A percentile compares a stretch with the other conserved stretches of the same genome.
Conservation (phyloP, 2,888 invertebrate genomes). For the Chesias legatella region DNA sequence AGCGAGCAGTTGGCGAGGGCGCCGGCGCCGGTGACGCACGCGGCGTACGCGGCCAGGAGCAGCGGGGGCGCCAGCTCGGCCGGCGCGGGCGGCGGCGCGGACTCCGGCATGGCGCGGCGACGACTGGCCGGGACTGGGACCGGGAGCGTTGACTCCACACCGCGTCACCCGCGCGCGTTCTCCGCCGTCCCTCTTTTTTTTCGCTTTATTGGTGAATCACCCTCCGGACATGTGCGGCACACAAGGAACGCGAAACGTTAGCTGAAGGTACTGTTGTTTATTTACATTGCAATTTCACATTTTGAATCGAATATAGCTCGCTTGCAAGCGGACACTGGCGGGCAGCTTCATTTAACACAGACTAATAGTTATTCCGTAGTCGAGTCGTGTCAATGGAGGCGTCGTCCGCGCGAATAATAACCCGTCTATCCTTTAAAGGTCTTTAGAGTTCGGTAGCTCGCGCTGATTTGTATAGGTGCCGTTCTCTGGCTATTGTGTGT, state of each 20-base stretch:
- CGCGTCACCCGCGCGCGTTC: constrained; percentile 64
- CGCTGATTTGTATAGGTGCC: constrained; percentile 36
- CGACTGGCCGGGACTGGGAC: constrained; percentile 66
- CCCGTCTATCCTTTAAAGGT: constrained; percentile 10
- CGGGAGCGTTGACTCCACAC: constrained; percentile 75
- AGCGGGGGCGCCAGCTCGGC: constrained; percentile 61
- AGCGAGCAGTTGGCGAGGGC: constrained; percentile 67
- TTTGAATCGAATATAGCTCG: constrained; percentile 8
- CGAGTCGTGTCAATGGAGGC: background rate
- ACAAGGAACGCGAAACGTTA: constrained; percentile 47
- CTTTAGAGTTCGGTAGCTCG: constrained; percentile 22
- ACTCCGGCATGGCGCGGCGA: constrained; percentile 65
- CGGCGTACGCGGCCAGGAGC: constrained; percentile 52
- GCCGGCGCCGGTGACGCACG: constrained; percentile 67
- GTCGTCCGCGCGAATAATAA: constrained; percentile 9
- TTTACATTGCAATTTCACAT: constrained; percentile 26
- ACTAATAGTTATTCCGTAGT: background rate
- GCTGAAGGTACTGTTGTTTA: constrained; percentile 32
- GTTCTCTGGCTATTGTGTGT: constrained; percentile 18
- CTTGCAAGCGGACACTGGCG: too few species aligned
- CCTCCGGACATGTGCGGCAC: constrained; percentile 61
- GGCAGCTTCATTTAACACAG: too few species aligned
- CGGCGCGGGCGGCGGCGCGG: constrained; percentile 50
- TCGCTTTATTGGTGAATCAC: constrained; percentile 70
- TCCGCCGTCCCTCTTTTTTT: constrained; percentile 57